Evolutionary conservation across 2,797 vertebrate species (phyloP).

Genomic region (Halcyon smyrnensis): DNA sequence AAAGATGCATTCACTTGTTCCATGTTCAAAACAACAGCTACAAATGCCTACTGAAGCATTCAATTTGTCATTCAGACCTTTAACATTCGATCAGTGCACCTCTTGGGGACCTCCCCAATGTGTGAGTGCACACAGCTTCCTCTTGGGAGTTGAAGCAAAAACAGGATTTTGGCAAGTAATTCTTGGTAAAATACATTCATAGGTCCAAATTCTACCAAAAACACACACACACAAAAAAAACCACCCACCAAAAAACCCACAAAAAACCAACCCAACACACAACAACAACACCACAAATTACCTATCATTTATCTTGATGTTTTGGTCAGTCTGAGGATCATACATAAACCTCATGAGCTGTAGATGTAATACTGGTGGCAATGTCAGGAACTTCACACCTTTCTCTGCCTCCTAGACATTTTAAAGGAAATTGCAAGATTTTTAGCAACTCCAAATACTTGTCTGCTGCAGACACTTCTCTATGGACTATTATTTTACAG

Average conservation of each 20-base stretch:
- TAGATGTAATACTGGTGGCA: slow-evolving; percentile 96
- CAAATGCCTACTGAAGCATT: background rate
- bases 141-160: background rate
- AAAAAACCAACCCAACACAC: background rate
- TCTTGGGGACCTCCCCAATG: background rate
- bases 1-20: background rate
- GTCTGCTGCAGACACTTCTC: background rate
- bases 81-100: background rate
- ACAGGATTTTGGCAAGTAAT: background rate
- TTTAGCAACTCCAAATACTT: background rate
- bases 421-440: background rate
- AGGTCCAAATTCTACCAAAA: background rate
- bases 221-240: background rate
- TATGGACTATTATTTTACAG: background rate
- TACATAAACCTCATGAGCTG: slow-evolving; percentile 99
- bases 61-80: background rate
- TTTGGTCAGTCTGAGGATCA: slow-evolving; percentile 99
- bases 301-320: slow-evolving; percentile 99
- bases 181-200: background rate
- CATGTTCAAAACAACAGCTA: background rate
- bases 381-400: slow-evolving; percentile 96
- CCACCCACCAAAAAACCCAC: background rate
- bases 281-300: slow-evolving; percentile 50
- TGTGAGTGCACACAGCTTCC: background rate
- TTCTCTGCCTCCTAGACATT: slow-evolving; percentile 93